Percentiles rank a stretch among this genome's conserved stretches.
These are phyloP conservation scores for Ailuropoda melanoleuca DNA, from an alignment of 2,113 vertebrate species.

Conservation along the genomic window DNA sequence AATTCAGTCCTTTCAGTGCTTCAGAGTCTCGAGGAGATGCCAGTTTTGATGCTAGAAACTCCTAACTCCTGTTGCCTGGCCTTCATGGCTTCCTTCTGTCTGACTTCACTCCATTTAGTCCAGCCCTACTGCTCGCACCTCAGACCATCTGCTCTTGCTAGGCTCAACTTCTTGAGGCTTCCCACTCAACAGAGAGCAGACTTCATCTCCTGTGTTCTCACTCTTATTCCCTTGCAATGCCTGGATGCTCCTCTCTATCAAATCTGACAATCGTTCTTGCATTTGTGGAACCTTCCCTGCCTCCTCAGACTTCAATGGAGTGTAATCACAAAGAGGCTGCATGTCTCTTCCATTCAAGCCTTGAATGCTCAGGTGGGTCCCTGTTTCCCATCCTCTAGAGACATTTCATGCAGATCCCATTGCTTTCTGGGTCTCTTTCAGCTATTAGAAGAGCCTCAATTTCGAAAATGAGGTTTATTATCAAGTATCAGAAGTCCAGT, in stretches of 20 bases:
- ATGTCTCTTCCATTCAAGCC: not conserved
- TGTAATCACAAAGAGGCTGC: not conserved
- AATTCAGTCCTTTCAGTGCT: not conserved
- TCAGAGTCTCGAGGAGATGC: not conserved
- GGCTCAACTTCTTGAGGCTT: not conserved
- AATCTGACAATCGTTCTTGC: not conserved
- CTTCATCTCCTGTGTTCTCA: not conserved
- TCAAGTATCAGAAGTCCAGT: not conserved
- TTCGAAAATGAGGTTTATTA: slow-evolving; percentile 35
- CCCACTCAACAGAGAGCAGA: not conserved
- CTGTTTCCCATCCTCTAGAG: not conserved
- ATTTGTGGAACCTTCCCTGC: not conserved
- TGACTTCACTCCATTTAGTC: not conserved
- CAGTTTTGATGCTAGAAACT: not conserved
- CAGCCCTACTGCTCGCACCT: not conserved
- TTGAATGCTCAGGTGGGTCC: not conserved
- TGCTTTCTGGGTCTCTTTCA: not conserved
- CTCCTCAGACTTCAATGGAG: not conserved
- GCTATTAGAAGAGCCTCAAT: not conserved
- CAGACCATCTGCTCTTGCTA: not conserved
- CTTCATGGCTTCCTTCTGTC: not conserved
- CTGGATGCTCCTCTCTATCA: not conserved
- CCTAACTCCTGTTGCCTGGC: not conserved
- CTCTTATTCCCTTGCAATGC: not conserved
- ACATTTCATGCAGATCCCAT: not conserved